These are phyloP conservation scores for Cylloceria caligata DNA, from an alignment of 2,888 invertebrate species.

Conservation along the genomic window DNA sequence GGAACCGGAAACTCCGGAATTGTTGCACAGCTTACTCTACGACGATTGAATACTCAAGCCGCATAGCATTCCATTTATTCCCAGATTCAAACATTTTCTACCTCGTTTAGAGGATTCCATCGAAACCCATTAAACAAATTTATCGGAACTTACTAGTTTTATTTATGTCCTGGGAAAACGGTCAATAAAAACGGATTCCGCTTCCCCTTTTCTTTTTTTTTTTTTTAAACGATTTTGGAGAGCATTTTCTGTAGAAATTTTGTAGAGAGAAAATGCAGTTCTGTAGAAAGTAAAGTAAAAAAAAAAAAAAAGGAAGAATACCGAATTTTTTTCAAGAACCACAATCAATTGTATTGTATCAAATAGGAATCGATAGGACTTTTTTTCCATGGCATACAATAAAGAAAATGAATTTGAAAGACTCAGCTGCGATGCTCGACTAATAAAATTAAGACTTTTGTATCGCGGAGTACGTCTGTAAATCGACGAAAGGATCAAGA, in stretches of 20 bases:
- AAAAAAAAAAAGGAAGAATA: not conserved
- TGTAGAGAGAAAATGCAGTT: not conserved
- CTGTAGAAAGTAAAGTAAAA: not conserved
- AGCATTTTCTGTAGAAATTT: not conserved
- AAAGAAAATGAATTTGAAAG: no score
- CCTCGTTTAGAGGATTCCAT: not conserved
- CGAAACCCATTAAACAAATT: not conserved
- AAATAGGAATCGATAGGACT: not conserved
- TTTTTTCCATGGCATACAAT: no score
- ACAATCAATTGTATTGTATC: not conserved
- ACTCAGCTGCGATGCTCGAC: no score
- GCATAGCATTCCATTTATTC: conserved; percentile 5
- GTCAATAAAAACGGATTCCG: not conserved
- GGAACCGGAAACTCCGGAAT: conserved; percentile 81
- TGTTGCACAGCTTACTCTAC: conserved; percentile 80
- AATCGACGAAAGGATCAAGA: not conserved
- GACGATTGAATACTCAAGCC: conserved; percentile 70
- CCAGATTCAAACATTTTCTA: conserved; percentile 24
- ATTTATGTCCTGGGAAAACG: no score
- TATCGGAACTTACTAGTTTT: not conserved
- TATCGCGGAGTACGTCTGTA: not conserved
- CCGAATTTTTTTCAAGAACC: not conserved
- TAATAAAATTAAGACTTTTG: no score
- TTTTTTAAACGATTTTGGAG: not conserved
- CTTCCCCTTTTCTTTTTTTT: not conserved